Base-by-base conservation (phyloP, 2,888 invertebrate genomes). In the Watsonalla binaria region DNA sequence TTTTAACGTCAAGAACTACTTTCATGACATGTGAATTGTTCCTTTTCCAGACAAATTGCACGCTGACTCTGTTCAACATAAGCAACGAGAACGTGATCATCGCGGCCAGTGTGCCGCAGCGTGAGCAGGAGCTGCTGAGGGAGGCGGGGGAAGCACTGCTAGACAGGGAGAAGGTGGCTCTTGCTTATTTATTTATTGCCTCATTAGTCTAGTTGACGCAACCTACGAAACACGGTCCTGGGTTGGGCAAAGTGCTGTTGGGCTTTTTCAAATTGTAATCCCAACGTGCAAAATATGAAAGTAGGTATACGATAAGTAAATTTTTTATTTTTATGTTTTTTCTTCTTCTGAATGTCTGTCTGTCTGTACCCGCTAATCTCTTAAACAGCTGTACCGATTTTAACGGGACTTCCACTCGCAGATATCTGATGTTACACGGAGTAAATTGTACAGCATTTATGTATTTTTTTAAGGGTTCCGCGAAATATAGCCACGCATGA, bases 61-160 rank as follows among this genome's bases (percentile, higher is more conserved):
- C 95, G 11, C 88, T 97, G 74, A 95, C 96, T 55, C 91, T 97
- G 60, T 96, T 95, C 88, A 96, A 96, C 80, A 94, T 96, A 71
- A 96, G 96, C 68, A 95, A 95, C 68, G 97, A 97, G 84, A 97
- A 97, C 83, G 95, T 97, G 60, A 97, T 97, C 72, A 94, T 97
- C 70, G 94, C 95, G 33, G 97, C 96, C 47, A 93, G 95, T 74
- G 91, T 95, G 64, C 93, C 94, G 33, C 94, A 92, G 51, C 92
- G 92, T 66, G 92, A 93, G 52, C 89, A 89, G 57, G 93, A 94
- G 70, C 90, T 92, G 56, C 89, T 93, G 46, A 92, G 92, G 69
- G 88, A 94, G 35, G 93, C 93, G 66, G 93, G 95, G 37, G 92
- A 94, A 67, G 92, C 94, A 65, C 84, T 94, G 65, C 85, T 95